Evolutionary conservation across 2,797 vertebrate species (phyloP).

Genomic region (Muraenolepis orangiensis): DNA sequence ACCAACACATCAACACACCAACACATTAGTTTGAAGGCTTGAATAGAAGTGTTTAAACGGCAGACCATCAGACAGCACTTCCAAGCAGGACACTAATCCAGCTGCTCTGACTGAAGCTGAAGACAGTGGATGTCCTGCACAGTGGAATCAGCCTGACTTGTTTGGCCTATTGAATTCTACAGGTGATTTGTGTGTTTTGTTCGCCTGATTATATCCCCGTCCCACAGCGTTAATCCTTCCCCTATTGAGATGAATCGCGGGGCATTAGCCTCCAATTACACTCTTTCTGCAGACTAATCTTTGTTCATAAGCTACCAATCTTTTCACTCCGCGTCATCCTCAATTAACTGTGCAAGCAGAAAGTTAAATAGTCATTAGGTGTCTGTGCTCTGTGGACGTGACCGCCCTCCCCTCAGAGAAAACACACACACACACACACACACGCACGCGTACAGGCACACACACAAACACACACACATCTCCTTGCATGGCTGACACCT

Average conservation of each 20-base stretch:
- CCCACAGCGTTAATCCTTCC: constrained; percentile 59
- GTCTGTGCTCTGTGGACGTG: constrained; percentile 44
- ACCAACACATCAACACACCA: background rate
- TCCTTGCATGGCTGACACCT: too few relatives aligned
- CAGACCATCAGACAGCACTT: background rate
- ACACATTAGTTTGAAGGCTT: background rate
- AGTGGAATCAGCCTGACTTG: constrained; percentile 41
- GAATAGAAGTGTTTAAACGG: background rate
- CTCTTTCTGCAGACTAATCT: constrained; percentile 44
- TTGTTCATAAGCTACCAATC: constrained; percentile 27
- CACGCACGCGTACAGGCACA: background rate
- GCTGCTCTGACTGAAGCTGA: background rate
- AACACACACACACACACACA: constrained; percentile 19
- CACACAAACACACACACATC: background rate
- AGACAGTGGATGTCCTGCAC: constrained; percentile 15
- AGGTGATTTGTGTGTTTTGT: constrained; percentile 48
- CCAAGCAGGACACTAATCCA: background rate
- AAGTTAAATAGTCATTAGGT: constrained; percentile 69
- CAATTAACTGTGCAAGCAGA: constrained; percentile 61
- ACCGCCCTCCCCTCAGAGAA: constrained; percentile 19
- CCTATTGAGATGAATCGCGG: constrained; percentile 57
- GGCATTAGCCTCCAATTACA: constrained; percentile 66
- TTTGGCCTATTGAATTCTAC: constrained; percentile 33
- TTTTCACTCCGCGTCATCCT: constrained; percentile 54
- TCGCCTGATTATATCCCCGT: constrained; percentile 64